Base-by-base conservation (phyloP, 2,797 vertebrate genomes). In the Enteromius trimaculatus region DNA sequence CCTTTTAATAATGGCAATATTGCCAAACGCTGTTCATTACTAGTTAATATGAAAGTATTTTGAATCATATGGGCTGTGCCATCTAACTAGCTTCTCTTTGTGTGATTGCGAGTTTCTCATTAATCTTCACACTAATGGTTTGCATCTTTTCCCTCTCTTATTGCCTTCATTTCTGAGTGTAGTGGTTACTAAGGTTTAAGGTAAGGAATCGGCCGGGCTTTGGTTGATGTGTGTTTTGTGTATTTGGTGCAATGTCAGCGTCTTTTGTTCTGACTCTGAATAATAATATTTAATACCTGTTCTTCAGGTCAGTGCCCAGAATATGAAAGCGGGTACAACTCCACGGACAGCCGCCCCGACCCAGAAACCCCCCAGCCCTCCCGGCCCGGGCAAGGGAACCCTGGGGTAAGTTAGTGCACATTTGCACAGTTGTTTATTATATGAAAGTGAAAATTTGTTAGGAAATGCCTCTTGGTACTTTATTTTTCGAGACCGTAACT, bases 141-240 rank as follows among this genome's bases (percentile, higher is more conserved):
- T 93, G 94, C 94, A 94, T 92, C 92, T 95, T 94, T 82, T 89
- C 83, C 94, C 94, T 96, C 94, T 96, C 89, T 94, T 93, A 93
- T 93, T 96, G 95, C 95, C 92, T 95, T 91, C 96, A 94, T 96
- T 93, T 95, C 94, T 96, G 96, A 95, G 95, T 93, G 88, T 96
- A 99, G 98, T 99, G 98, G 98, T 99, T 99, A 96, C 97, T 97
- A 96, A 98, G 98, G 97, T 99, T 99, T 96, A 99, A 99, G 98
- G 98, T 99, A 99, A 99, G 98, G 85, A 93, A 92, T 95, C 90
- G 29, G 64, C 65, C 26, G 2, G 65, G 77, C 19, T 55, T 81
- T 47, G 62, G 16, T 68, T 58, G 49, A 62, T 72, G 29, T 79
- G 49, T 37, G 21, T 53, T n/a, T 87, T 79, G 21, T 80, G 21